Evolutionary conservation across 2,113 vertebrate species (phyloP).

Genomic region (Nyctereutes procyonoides): DNA sequence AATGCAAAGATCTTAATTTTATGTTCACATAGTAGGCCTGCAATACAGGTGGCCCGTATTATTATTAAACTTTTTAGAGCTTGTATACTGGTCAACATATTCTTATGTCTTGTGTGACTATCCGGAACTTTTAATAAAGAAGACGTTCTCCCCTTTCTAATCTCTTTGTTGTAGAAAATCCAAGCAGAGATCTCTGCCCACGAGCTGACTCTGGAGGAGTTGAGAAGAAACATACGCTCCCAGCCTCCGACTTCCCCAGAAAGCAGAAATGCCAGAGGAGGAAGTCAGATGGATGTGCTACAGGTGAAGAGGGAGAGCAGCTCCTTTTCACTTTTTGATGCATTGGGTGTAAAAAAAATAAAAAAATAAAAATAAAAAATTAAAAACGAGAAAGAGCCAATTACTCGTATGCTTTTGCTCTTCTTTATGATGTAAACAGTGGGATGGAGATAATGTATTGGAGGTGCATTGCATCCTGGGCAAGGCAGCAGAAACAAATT

Average conservation of each 20-base stretch:
- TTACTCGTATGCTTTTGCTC: not conserved
- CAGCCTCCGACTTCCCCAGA: constrained; percentile 88
- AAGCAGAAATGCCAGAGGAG: constrained; percentile 89
- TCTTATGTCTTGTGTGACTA: not conserved
- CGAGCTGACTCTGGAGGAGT: constrained; percentile 93
- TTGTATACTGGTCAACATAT: not conserved
- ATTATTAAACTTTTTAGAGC: not conserved
- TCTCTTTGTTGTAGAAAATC: constrained; percentile 89
- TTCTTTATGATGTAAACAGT: not conserved
- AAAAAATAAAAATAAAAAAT: not conserved
- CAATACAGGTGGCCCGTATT: not conserved
- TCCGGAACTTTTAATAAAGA: not conserved
- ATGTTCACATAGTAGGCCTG: too few species aligned
- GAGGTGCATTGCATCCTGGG: rapidly evolving
- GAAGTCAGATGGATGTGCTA: constrained; percentile 92
- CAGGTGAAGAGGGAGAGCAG: constrained; percentile 88
- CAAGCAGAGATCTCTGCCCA: constrained; percentile 94
- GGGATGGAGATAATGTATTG: too few species aligned
- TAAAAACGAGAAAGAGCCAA: too few species aligned
- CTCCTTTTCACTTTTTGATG: not conserved
- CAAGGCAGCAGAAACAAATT: not conserved
- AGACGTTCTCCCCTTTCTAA: not conserved
- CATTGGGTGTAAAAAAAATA: not conserved
- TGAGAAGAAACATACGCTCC: constrained; percentile 90
- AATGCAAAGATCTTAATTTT: not conserved